These are phyloP conservation scores for Gila robusta DNA, from an alignment of 2,797 vertebrate genomes.

Conservation along the genomic window DNA sequence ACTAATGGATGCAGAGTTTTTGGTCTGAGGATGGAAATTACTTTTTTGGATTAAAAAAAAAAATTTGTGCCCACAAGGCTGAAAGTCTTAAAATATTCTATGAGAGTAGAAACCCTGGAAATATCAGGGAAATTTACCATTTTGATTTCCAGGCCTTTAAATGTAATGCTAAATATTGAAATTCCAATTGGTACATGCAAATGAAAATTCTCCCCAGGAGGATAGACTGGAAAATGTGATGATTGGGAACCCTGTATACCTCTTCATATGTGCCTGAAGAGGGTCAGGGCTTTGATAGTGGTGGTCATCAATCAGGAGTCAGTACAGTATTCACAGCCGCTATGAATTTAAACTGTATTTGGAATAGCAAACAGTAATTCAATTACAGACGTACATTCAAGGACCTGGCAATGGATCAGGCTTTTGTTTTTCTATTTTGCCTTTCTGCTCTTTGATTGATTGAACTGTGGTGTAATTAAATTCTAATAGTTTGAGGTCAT, in stretches of 20 bases:
- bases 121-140: background rate
- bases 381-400: conserved; percentile 18
- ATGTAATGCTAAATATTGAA: background rate
- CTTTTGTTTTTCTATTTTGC: conserved; percentile 4
- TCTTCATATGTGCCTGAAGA: background rate
- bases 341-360: background rate
- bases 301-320: conserved; percentile 3
- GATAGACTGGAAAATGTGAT: background rate
- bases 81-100: background rate
- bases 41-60: background rate
- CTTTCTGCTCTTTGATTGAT: conserved; percentile 10
- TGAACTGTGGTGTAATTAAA: background rate
- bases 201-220: background rate
- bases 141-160: background rate
- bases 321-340: background rate
- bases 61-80: too few relatives aligned
- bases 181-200: background rate
- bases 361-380: background rate
- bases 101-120: background rate
- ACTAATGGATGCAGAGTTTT: background rate
- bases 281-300: background rate
- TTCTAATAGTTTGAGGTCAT: background rate
- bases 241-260: background rate
- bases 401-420: conserved; percentile 23
- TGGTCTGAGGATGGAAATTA: background rate